Base-by-base conservation (phyloP, 2,113 vertebrate genomes). In the Pongo abelii region DNA sequence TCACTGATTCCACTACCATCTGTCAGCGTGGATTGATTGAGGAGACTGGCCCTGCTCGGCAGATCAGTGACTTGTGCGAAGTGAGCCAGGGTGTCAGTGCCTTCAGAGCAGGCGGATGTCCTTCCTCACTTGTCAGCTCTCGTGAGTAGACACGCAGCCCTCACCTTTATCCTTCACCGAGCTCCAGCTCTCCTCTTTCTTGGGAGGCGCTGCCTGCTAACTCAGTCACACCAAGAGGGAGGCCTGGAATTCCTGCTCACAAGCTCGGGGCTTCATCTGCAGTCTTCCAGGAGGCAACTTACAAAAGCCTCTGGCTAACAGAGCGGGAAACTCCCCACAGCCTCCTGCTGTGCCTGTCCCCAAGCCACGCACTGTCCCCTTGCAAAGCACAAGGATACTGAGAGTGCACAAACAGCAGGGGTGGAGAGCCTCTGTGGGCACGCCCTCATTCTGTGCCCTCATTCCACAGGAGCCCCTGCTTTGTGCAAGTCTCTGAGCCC, bases 21-120 rank as follows among this genome's bases (percentile, higher is more conserved):
- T 96, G 98, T 97, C 97, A 98, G 95, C 57, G 43, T 5, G 20
- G 95, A 97, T 94, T 96, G 98, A 97, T 96, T 90, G 97, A 97
- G 94, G 97, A 97, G 93, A 86, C 96, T 30, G 95, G 97, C 93
- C 96, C 96, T 94, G 96, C 94, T 91, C 61, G 0, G 94, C 94
- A 91, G 88, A 93, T 96, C 95, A 93, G 97, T 77, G 97, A 95
- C 97, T 97, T 64, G 93, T 77, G 95, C 14, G 27, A 92, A 96
- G 94, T 69, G 93, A 97, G 91, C 88, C 40, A 1, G 92, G 38
- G 64, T 38, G 84, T 35, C 20, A 1, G 52, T 46, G 92, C 92
- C 95, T 97, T 69, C 59, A 55, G 83, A 5, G 90, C 96, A 70
- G 61, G 94, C 94, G 23, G 84, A 38, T 77, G 87, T 89, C 84